Percentiles rank a stretch among this genome's conserved stretches.
Evolutionary conservation across 2,113 vertebrate species (phyloP).

Genomic region (Osmerus eperlanus): DNA sequence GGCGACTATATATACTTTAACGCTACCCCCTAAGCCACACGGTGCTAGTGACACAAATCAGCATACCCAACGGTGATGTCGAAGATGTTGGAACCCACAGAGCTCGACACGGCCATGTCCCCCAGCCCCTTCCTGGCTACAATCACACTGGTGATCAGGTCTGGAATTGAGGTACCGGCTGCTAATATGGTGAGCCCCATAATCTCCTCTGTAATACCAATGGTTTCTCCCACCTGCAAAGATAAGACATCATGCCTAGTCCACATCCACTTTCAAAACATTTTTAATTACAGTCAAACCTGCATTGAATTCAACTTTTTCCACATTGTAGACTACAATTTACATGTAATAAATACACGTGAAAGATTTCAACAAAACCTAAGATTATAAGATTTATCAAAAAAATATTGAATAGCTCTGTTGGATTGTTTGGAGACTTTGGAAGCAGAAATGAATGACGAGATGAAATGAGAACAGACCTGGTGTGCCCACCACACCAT

Average conservation of each 20-base stretch:
- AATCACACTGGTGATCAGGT: slow-evolving; percentile 95
- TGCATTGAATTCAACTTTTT: too few relatives aligned
- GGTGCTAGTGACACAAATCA: too few relatives aligned
- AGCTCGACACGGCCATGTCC: slow-evolving; percentile 96
- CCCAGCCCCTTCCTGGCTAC: slow-evolving; percentile 94
- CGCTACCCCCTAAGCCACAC: too few relatives aligned
- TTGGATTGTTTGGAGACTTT: too few relatives aligned
- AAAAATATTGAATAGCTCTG: not conserved
- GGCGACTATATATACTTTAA: too few relatives aligned
- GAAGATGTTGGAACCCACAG: slow-evolving; percentile 95
- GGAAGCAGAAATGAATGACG: too few relatives aligned
- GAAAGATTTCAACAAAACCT: too few relatives aligned
- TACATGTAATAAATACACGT: too few relatives aligned
- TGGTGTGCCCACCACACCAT: slow-evolving; percentile 99
- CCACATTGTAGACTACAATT: too few relatives aligned
- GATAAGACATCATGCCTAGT: slow-evolving; percentile 7
- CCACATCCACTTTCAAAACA: slow-evolving; percentile 9
- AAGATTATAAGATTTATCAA: not conserved
- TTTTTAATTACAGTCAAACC: slow-evolving; percentile 4
- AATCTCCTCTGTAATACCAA: slow-evolving; percentile 94
- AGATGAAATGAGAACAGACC: slow-evolving; percentile 58
- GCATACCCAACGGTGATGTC: slow-evolving; percentile 92
- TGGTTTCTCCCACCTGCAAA: slow-evolving; percentile 88
- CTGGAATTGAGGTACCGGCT: slow-evolving; percentile 93
- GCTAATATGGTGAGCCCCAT: slow-evolving; percentile 96